Base-by-base conservation (phyloP, 2,888 invertebrate genomes). In the Rhamphomyia laevipes region DNA sequence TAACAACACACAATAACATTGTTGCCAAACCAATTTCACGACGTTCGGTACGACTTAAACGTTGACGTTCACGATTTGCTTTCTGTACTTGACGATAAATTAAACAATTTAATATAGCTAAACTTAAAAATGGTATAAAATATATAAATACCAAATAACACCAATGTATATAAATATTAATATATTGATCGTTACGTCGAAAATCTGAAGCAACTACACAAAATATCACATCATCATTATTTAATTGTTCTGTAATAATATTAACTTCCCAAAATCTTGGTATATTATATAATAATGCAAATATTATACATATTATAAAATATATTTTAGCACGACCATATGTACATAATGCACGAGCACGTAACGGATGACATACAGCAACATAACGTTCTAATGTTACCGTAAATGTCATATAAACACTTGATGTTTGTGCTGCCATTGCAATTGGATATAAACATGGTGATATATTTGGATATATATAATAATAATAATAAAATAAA, bases 351-450 rank as follows among this genome's bases (percentile, higher is more conserved):
- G 89, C 87, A 47, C 90, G 77, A 2, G 94, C 93, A 55, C 82
- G 79, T 46, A 96, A 74, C 1, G 95, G 95, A 65, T 88, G 88
- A 64, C 90, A 90, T 31, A 91, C 90, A 4, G 94, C 94, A 53
- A 95, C 91, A 74, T 93, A 97, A 48, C 96, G 79, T 69, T 95
- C 95, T 61, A 93, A 74, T 1, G 93, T 92, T 49, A 94, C 90
- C 54, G 90, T 91, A 52, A 87, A 75, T 43, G 86, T 87, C 63
- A 96, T 77, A 74, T 95, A 96, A 49, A 93, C 91, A 46, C 94
- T 92, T 52, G 91, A 89, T 54, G 94, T 93, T 73, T 96, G 93
- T 48, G 89, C 86, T 18, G 85, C 85, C 67, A 87, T 80, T 9
- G 88, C 91, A 38, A 93, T 67, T 16, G 94, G 93, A 67, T 82